These are phyloP conservation scores for Origma solitaria DNA, from an alignment of 2,113 vertebrate species.

Conservation along the genomic window DNA sequence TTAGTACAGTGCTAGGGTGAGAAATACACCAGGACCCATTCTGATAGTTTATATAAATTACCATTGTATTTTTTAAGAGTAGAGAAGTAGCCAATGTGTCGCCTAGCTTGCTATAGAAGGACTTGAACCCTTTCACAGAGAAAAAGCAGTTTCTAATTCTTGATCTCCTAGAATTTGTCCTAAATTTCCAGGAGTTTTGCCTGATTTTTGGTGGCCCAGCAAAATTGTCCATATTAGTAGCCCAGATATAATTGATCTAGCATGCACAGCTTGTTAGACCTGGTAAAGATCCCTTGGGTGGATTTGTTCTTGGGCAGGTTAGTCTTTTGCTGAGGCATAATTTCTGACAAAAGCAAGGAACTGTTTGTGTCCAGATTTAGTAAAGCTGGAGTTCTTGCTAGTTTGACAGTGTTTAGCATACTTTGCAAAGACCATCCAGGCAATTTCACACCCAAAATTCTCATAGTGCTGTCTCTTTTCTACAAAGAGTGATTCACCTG, in stretches of 20 bases:
- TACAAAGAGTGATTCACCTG: background rate
- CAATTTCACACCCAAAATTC: background rate
- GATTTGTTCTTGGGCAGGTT: background rate
- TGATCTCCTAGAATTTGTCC: background rate
- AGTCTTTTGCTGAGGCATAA: background rate
- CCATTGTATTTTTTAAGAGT: background rate
- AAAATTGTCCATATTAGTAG: background rate
- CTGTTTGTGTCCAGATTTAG: background rate
- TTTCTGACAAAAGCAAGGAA: background rate
- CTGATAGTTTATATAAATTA: background rate
- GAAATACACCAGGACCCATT: background rate
- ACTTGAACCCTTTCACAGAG: background rate
- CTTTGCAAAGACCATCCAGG: background rate
- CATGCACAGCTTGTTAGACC: background rate
- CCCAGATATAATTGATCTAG: background rate
- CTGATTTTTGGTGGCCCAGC: background rate
- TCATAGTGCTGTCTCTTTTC: background rate
- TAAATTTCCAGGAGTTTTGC: background rate
- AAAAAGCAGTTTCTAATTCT: background rate
- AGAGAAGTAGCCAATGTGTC: background rate
- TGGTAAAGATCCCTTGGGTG: background rate
- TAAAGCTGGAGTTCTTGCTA: background rate
- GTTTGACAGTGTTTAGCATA: background rate
- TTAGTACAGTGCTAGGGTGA: background rate
- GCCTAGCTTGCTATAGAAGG: background rate